These are phyloP conservation scores for Therioaphis trifolii DNA, from an alignment of 2,888 invertebrate species.

Conservation along the genomic window DNA sequence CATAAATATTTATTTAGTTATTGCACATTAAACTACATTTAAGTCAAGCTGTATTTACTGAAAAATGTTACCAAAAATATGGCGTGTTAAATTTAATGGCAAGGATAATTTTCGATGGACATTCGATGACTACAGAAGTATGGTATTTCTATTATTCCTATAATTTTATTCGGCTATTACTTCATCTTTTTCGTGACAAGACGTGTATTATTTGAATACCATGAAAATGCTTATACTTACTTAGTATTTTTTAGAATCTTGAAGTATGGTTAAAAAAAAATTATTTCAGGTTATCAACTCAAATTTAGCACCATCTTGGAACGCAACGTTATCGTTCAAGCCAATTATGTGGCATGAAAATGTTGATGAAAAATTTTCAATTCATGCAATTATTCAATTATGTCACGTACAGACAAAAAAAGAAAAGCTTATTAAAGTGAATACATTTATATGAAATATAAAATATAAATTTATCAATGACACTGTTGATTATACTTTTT, in stretches of 20 bases:
- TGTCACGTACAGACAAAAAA: background rate
- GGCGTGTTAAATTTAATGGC: conserved; percentile 36
- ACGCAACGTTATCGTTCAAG: conserved; percentile 23
- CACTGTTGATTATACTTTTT: background rate
- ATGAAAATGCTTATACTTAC: too few species aligned
- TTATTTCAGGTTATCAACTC: conserved; percentile 4
- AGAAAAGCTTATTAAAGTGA: conserved; percentile 12
- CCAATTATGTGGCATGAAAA: background rate
- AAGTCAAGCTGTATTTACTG: conserved; percentile 39
- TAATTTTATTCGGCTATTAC: background rate
- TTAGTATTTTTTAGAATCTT: too few species aligned
- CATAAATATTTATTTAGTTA: conserved; percentile 1
- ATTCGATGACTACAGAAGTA: conserved; percentile 46
- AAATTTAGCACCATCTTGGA: conserved; percentile 28
- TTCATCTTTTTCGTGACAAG: too few species aligned
- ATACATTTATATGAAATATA: background rate
- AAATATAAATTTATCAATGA: background rate
- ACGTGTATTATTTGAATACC: too few species aligned
- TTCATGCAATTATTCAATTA: conserved; percentile 26
- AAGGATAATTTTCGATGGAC: conserved; percentile 27
- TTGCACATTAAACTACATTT: conserved; percentile 35
- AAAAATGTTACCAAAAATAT: conserved; percentile 40
- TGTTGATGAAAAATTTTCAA: background rate
- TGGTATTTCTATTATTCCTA: background rate
- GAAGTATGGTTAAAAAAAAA: too few species aligned